Conservation (phyloP, 1,140 invertebrate genomes). For the Rhysida immarginata region DNA sequence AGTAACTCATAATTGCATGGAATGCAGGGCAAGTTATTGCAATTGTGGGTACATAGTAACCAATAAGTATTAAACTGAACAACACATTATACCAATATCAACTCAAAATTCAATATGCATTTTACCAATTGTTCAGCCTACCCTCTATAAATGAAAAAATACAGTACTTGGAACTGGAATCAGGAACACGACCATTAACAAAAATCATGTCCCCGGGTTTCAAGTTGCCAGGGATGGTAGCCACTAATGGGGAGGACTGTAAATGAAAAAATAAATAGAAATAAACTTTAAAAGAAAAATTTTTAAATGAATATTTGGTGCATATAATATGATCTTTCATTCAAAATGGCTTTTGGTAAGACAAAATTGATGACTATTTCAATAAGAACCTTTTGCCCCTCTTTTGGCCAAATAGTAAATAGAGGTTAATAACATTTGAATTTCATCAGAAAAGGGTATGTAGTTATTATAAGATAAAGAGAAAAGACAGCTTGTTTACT, state of each 20-base stretch:
- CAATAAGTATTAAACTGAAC: neutral
- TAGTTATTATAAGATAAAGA: too few relatives aligned
- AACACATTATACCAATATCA: neutral
- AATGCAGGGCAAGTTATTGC: too few relatives aligned
- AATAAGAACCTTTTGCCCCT: too few relatives aligned
- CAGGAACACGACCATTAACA: neutral
- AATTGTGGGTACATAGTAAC: neutral
- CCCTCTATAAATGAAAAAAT: neutral
- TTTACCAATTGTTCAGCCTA: neutral
- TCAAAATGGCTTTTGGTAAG: too few relatives aligned
- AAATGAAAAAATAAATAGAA: neutral
- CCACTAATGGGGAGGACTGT: neutral
- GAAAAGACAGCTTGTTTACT: too few relatives aligned
- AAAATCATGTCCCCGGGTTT: neutral
- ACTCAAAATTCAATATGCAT: neutral
- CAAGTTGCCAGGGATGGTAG: constrained; percentile 1
- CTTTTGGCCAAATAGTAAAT: too few relatives aligned
- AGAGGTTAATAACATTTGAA: too few relatives aligned
- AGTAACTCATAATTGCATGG: too few relatives aligned
- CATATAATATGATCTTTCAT: too few relatives aligned
- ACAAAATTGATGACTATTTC: too few relatives aligned
- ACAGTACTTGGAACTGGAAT: neutral
- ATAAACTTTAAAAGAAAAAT: neutral
- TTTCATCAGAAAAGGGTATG: too few relatives aligned
- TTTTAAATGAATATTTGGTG: too few relatives aligned